Conservation (phyloP, 64 coral and sea anemone genomes). For the Platygyra sinensis region DNA sequence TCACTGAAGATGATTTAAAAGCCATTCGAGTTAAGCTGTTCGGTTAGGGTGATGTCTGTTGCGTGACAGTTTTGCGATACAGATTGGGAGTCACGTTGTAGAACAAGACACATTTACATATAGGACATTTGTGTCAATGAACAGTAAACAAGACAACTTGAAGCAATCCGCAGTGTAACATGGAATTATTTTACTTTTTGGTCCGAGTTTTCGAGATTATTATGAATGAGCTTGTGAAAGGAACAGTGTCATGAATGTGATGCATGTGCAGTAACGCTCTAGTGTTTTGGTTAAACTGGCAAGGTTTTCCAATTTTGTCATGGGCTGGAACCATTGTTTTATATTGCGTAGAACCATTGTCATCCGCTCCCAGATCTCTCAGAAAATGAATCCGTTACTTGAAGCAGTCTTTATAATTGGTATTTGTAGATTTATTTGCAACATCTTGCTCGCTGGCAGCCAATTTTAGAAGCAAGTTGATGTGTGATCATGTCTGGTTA, state of each 20-base stretch:
- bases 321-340: neutral
- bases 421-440: conserved; percentile 9
- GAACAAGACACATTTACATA: too few relatives aligned
- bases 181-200: too few relatives aligned
- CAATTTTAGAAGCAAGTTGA: neutral
- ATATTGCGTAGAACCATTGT: neutral
- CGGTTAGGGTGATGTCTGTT: too few relatives aligned
- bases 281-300: conserved; percentile 7
- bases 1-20: too few relatives aligned
- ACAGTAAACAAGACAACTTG: too few relatives aligned
- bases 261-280: conserved; percentile 11
- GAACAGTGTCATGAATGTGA: conserved; percentile 3
- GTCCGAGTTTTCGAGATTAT: too few relatives aligned
- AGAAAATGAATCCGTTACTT: neutral
- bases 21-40: too few relatives aligned
- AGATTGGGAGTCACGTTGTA: too few relatives aligned
- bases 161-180: too few relatives aligned
- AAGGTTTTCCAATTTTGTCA: conserved; percentile 5
- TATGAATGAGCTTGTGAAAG: too few relatives aligned
- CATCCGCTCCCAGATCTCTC: conserved; percentile 11
- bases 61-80: too few relatives aligned
- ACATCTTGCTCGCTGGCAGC: neutral
- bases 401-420: neutral
- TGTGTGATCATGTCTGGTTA: conserved; percentile 16
- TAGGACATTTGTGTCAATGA: too few relatives aligned